phyloP scores from a whole-genome alignment of 2,113 vertebrate species.

The Platysteira castanea region DNA sequence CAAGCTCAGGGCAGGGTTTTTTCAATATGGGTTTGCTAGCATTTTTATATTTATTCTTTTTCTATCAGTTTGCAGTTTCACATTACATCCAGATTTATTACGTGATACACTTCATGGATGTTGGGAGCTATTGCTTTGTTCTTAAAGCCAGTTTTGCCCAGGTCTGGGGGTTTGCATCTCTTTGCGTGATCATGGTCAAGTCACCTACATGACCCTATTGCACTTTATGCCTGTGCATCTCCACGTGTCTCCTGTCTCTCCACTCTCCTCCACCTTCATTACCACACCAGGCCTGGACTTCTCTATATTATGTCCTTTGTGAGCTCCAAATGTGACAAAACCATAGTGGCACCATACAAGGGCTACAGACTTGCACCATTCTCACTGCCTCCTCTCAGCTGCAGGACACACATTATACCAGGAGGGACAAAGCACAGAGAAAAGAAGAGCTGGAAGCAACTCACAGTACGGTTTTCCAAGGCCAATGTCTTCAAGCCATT shows the following conservation, averaged over 20 bases:
- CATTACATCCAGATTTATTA: background rate
- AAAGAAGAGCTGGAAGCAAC: background rate
- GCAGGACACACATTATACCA: background rate
- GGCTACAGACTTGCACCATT: background rate
- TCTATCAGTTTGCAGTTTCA: background rate
- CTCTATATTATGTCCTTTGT: accelerated
- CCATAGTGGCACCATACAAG: accelerated
- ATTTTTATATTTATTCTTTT: background rate
- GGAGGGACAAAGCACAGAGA: background rate
- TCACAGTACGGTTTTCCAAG: background rate
- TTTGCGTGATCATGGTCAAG: accelerated
- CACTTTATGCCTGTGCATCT: background rate
- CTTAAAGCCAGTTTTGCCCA: background rate
- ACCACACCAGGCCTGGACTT: background rate
- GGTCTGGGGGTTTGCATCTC: background rate
- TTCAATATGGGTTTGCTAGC: accelerated
- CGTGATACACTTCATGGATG: accelerated
- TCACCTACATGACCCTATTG: accelerated
- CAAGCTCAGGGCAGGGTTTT: background rate
- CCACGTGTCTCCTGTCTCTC: accelerated
- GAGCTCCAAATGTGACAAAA: background rate
- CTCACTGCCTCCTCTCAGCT: background rate
- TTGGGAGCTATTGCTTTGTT: background rate
- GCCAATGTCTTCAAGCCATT: background rate
- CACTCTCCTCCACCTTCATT: too few species aligned